phyloP scores from a whole-genome alignment of 2,797 vertebrate genomes.

The Silurus aristotelis region DNA sequence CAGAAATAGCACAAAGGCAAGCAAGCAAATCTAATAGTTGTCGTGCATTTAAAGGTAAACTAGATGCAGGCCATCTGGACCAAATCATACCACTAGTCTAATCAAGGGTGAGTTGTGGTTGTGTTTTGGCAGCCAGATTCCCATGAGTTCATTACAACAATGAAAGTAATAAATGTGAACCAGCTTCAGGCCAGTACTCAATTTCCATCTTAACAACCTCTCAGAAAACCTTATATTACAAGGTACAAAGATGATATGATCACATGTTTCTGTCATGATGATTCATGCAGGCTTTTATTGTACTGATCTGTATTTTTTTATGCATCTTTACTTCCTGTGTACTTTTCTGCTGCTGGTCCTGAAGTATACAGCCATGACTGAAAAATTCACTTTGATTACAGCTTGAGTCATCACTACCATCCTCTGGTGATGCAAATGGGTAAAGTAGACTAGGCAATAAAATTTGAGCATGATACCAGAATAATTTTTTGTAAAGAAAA shows the following conservation, averaged over 20 bases:
- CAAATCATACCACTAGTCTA: background rate
- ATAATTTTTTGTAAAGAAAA: background rate
- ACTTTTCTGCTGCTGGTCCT: background rate
- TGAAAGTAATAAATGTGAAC: background rate
- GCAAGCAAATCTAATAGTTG: slow-evolving; percentile 4
- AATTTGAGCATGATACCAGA: background rate
- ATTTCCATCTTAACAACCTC: background rate
- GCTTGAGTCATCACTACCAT: background rate
- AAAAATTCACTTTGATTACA: background rate
- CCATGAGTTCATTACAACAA: background rate
- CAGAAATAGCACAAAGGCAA: background rate
- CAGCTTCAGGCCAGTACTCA: background rate
- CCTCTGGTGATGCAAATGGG: background rate
- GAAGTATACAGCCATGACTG: background rate
- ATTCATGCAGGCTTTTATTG: background rate
- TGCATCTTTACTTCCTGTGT: background rate
- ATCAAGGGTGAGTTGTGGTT: slow-evolving; percentile 9
- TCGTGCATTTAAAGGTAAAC: slow-evolving; percentile 8
- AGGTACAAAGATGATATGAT: background rate
- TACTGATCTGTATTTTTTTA: background rate
- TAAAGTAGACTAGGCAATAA: background rate
- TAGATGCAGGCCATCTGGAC: slow-evolving; percentile 8
- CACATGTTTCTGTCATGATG: background rate
- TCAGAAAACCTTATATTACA: background rate
- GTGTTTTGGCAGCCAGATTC: background rate